phyloP scores from a whole-genome alignment of 2,888 invertebrate species.

The Chrysolina haemoptera region DNA sequence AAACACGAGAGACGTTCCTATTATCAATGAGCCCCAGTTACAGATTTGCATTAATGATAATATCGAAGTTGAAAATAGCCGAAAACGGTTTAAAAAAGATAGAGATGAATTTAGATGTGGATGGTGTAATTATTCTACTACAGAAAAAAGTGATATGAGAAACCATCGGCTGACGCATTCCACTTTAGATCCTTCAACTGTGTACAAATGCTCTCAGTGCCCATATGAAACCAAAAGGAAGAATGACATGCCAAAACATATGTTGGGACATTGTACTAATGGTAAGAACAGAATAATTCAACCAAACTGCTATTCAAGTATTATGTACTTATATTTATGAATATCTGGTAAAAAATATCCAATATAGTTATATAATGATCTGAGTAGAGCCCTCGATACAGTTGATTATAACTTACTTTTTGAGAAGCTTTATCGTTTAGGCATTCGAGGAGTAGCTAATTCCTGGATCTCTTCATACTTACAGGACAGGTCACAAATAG shows the following conservation, averaged over 20 bases:
- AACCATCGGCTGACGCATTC: slow-evolving; percentile 38
- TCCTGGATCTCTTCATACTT: no score
- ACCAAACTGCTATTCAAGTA: no score
- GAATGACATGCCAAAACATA: slow-evolving; percentile 56
- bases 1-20: neutral
- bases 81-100: neutral
- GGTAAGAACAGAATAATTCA: slow-evolving; percentile 37
- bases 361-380: no score
- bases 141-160: slow-evolving; percentile 33
- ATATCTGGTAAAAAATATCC: no score
- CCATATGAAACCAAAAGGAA: slow-evolving; percentile 56
- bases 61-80: neutral
- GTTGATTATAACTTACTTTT: no score
- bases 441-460: no score
- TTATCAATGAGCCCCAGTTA: slow-evolving; percentile 25
- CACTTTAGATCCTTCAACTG: slow-evolving; percentile 35
- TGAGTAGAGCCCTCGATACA: no score
- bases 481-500: no score
- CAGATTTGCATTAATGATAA: neutral
- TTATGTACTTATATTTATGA: no score
- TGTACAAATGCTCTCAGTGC: slow-evolving; percentile 53
- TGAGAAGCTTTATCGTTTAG: no score
- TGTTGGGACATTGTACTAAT: slow-evolving; percentile 53
- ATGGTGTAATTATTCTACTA: slow-evolving; percentile 21
- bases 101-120: slow-evolving; percentile 5